Percentiles rank a stretch among this genome's conserved stretches.
Evolutionary conservation across 2,888 invertebrate species (phyloP).

Genomic region (Neelides folsomi): DNA sequence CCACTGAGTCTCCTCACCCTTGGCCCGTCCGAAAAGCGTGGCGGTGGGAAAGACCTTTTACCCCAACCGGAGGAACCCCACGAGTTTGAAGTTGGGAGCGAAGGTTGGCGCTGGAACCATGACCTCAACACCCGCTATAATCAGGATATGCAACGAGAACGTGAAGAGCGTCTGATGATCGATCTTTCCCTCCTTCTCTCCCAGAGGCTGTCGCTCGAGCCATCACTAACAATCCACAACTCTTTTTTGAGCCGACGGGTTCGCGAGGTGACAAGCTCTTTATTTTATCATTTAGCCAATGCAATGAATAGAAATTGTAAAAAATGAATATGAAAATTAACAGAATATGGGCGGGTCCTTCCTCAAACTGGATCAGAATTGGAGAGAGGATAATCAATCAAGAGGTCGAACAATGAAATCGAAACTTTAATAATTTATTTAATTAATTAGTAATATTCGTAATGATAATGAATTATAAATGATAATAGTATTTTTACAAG

Average conservation of each 20-base stretch:
- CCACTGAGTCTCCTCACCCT: neutral
- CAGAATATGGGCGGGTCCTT: conserved; percentile 52
- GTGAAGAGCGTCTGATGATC: conserved; percentile 61
- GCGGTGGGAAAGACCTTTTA: neutral
- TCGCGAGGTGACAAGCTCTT: neutral
- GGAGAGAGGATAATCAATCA: conserved; percentile 46
- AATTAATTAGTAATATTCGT: no score
- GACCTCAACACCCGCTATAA: conserved; percentile 67
- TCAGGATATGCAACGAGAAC: conserved; percentile 73
- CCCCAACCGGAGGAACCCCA: neutral
- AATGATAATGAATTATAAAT: no score
- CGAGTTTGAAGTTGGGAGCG: conserved; percentile 4
- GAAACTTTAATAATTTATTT: no score
- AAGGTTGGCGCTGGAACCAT: conserved; percentile 49
- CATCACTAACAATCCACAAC: conserved; percentile 11
- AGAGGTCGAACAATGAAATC: neutral
- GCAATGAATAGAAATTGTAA: no score
- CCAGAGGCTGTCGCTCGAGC: conserved; percentile 37
- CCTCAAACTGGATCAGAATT: conserved; percentile 59
- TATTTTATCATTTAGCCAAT: no score
- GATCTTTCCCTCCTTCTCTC: conserved; percentile 53
- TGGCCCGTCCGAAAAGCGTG: neutral
- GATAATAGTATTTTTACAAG: no score
- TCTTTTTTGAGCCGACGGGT: neutral
- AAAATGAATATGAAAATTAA: neutral